Base-by-base conservation (phyloP, 2,797 vertebrate species). In the Platyrinchus mystaceus region DNA sequence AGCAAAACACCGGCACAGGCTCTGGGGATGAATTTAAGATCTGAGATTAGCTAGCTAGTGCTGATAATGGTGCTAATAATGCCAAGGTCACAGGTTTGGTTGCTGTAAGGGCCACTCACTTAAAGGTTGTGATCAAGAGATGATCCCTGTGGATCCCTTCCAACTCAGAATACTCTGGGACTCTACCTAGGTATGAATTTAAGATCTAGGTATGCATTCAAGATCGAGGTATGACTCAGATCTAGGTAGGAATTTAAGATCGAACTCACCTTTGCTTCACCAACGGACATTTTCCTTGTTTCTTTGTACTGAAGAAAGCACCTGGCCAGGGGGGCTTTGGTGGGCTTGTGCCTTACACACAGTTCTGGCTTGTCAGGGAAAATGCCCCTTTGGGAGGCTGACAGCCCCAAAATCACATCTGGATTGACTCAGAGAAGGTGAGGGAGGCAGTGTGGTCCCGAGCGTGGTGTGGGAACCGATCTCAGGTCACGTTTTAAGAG, bases 381-480 rank as follows among this genome's bases (percentile, higher is more conserved):
- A 26, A 34, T 18, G 8, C 7, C 44, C 62, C 34, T 67, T 27
- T 26, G 55, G 60, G 79, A 27, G 58, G 9, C 53, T 39, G 58
- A 3, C 0, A 8, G 39, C 36, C 67, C 56, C 18, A 5, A 68
- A 55, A 34, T 43, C 8, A 1, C 39, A 34, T 50, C 22, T 3
- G 52, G 53, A 16, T 1, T 10, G 70, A 6, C 43, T 10, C 21
- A 5, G 70, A 49, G 75, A 44, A 56, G 68, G 55, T 28, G 59
- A n/a, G 19, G 13, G 7, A 17, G 21, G 56, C 73, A 49, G n/a
- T 1, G 10, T 1, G 3, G 36, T 28, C 52, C 64, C 2, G 3
- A n/a, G 73, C 1, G 3, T 12, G 34, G 20, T 82, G 68, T 95
- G 87, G 87, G 87, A 93, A 79, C 87, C 63, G 94, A 19, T 75